These are phyloP conservation scores for Germaria angustata DNA, from an alignment of 2,888 invertebrate species.

Conservation along the genomic window DNA sequence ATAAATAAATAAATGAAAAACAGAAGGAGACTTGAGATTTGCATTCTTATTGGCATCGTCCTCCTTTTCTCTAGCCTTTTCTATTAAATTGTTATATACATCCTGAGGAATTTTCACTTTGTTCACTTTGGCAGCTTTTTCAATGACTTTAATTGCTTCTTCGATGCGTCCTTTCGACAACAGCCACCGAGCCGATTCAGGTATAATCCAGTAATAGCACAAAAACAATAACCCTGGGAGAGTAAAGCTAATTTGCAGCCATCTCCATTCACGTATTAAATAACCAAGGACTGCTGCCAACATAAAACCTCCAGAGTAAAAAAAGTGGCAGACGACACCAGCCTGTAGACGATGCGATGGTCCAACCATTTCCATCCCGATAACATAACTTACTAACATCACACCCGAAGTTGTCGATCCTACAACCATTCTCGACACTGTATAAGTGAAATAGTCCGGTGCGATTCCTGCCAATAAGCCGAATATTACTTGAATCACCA, in stretches of 20 bases:
- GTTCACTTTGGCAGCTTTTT: constrained; percentile 85
- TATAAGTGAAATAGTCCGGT: constrained; percentile 86
- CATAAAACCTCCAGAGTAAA: constrained; percentile 87
- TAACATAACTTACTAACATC: constrained; percentile 88
- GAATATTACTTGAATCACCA: constrained; percentile 84
- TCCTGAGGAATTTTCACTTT: constrained; percentile 82
- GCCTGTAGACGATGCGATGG: constrained; percentile 85
- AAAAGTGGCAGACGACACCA: constrained; percentile 86
- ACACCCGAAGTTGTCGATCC: constrained; percentile 89
- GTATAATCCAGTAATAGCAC: constrained; percentile 87
- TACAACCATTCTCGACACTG: constrained; percentile 84
- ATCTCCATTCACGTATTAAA: constrained; percentile 85
- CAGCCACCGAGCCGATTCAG: constrained; percentile 88
- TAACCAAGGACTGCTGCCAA: constrained; percentile 85
- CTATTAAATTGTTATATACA: constrained; percentile 82
- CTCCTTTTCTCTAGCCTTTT: constrained; percentile 78
- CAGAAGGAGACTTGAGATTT: constrained; percentile 78
- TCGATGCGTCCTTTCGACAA: constrained; percentile 83
- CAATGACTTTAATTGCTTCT: constrained; percentile 84
- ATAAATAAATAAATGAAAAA: constrained; percentile 83
- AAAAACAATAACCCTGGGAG: constrained; percentile 85
- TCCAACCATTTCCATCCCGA: constrained; percentile 88
- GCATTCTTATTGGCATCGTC: constrained; percentile 67
- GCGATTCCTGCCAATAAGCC: constrained; percentile 85
- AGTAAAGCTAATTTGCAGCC: constrained; percentile 85